Evolutionary conservation across 2,888 invertebrate species (phyloP), one percentile per base, ranked within the genome.

Genomic region (Spodoptera picta): DNA sequence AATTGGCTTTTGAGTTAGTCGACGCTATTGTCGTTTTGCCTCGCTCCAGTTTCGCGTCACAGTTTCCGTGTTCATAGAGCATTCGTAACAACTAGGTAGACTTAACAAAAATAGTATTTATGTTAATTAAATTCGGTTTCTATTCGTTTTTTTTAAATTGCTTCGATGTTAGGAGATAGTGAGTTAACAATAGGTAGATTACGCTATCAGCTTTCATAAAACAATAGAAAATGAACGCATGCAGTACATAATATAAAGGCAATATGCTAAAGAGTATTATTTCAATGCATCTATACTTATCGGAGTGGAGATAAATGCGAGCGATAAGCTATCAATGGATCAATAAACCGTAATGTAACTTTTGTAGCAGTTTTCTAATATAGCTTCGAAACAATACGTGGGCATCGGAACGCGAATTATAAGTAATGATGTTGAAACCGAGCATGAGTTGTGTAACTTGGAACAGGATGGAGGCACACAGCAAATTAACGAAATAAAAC

Each of bases 241-340:
- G 27, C 56, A 43, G 48, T 55, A 71, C 24, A 55, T 48, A 45
- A 47, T 56, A 59, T 72, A 72, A 76, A 65, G 42, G 64, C 65
- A 59, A 64, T 67, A 77, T 67, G 67, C 67, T 77, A 77, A 77
- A 69, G 77, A 61, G 66, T 72, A 69, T 73, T 68, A 71, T 77
- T 81, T 60, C 55, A 69, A 66, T 64, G 73, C 67, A 78, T 62
- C 64, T 65, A 72, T 69, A 72, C 76, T 72, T 81, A 75, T 79
- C 73, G 65, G 66, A 75, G 65, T 71, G 72, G 73, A 87, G 93
- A 92, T 92, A 92, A 90, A 90, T 85, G 85, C 81, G 79, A 60
- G 79, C 85, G 93, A 93, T 93, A 93, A 87, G 83, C 80, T 91
- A 93, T 93, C 92, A 81, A 74, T 76, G 84, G 92, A 93, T 93